Evolutionary conservation across 2,888 invertebrate species (phyloP).

Genomic region (Leucoptera coffeella): DNA sequence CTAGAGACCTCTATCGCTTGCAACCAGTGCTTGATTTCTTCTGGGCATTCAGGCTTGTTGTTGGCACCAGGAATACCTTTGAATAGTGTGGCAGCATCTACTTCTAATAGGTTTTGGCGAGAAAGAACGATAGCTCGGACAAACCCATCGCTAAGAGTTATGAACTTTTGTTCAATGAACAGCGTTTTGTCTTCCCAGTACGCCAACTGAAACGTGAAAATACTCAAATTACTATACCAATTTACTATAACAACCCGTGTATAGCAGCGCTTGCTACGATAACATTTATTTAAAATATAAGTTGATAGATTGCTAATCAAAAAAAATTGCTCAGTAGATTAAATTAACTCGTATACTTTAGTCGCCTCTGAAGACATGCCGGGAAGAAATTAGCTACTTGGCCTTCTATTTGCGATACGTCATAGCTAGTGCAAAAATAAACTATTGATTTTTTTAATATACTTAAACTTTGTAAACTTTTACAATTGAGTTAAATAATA

Average conservation of each 20-base stretch:
- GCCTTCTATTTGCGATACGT: too few relatives aligned
- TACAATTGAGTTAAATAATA: too few relatives aligned
- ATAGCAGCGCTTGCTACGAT: too few relatives aligned
- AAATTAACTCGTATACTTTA: too few relatives aligned
- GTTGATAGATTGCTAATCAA: too few relatives aligned
- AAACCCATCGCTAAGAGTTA: conserved; percentile 71
- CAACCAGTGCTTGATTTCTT: conserved; percentile 70
- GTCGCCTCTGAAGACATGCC: too few relatives aligned
- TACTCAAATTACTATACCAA: conserved; percentile 9
- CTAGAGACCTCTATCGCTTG: conserved; percentile 73
- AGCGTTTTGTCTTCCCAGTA: conserved; percentile 85
- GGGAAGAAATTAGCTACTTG: too few relatives aligned
- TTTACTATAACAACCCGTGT: conserved; percentile 1
- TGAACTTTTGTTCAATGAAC: conserved; percentile 78
- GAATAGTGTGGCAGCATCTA: conserved; percentile 60
- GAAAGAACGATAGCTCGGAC: conserved; percentile 72
- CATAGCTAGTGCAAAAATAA: too few relatives aligned
- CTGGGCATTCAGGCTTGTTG: conserved; percentile 58
- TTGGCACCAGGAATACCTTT: conserved; percentile 60
- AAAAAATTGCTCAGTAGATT: too few relatives aligned
- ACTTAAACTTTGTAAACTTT: too few relatives aligned
- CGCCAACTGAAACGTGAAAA: conserved; percentile 53
- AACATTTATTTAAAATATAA: too few relatives aligned
- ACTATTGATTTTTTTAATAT: too few relatives aligned
- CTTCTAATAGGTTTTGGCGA: conserved; percentile 67